A percentile compares a stretch with the other conserved stretches of the same genome.
Evolutionary conservation across 2,888 invertebrate species (phyloP).

Genomic region (Lasioglossum calceatum): DNA sequence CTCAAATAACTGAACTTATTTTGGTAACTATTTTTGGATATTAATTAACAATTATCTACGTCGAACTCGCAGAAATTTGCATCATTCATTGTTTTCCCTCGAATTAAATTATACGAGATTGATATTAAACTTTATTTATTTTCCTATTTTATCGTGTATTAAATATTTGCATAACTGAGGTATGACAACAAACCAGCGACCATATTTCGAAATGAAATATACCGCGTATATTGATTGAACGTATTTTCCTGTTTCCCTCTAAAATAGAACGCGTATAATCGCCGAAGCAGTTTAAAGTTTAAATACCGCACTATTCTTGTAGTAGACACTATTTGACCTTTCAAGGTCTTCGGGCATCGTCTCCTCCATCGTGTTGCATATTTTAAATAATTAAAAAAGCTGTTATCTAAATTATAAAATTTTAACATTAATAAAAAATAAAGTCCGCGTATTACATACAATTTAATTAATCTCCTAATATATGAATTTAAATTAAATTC

Average conservation of each 20-base stretch:
- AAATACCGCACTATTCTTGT: not conserved
- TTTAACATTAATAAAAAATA: not conserved
- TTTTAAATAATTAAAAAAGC: not conserved
- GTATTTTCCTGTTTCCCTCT: not conserved
- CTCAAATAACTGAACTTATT: not conserved
- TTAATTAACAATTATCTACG: not conserved
- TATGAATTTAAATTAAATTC: not conserved
- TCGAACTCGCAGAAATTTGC: not conserved
- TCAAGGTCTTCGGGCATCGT: not conserved
- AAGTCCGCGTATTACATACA: not conserved
- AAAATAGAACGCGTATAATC: not conserved
- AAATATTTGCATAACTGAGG: slow-evolving; percentile 1
- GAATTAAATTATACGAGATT: not conserved
- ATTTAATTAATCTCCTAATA: not conserved
- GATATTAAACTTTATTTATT: not conserved
- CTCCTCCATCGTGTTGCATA: not conserved
- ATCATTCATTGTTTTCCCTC: not conserved
- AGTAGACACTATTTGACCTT: not conserved
- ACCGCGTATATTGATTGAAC: not conserved
- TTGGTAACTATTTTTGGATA: not conserved
- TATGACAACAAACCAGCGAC: slow-evolving; percentile 5
- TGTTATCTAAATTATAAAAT: not conserved
- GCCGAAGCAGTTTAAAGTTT: not conserved
- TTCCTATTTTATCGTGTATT: not conserved
- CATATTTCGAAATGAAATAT: no score